phyloP scores from a whole-genome alignment of 2,113 vertebrate species.

The Chelonoidis abingdonii region DNA sequence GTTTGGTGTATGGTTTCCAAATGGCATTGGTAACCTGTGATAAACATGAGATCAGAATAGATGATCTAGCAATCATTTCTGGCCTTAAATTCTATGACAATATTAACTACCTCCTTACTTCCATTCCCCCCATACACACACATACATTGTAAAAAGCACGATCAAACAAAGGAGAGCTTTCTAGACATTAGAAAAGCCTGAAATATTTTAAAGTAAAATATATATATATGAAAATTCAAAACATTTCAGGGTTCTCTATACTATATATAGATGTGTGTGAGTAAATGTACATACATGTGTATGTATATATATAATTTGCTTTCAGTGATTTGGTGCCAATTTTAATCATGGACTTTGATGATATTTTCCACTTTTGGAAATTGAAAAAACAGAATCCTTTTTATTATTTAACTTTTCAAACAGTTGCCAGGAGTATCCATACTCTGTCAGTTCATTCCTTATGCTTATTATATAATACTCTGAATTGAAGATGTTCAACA shows the following conservation, averaged over 20 bases:
- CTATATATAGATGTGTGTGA: too few relatives aligned
- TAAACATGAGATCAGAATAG: too few relatives aligned
- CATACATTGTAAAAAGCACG: neutral
- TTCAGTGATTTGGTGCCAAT: neutral
- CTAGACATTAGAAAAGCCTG: neutral
- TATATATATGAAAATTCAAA: too few relatives aligned
- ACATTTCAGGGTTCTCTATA: too few relatives aligned
- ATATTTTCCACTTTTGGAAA: neutral
- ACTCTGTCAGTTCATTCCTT: neutral
- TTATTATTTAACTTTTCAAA: neutral
- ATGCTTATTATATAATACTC: conserved; percentile 15
- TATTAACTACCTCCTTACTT: neutral
- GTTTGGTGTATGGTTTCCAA: too few relatives aligned
- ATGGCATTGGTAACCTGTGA: too few relatives aligned
- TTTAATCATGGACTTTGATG: neutral
- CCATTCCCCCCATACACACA: neutral
- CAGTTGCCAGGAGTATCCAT: neutral
- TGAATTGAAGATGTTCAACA: neutral
- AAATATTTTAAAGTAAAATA: neutral
- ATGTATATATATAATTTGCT: neutral
- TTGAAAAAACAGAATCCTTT: neutral
- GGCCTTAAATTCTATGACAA: too few relatives aligned
- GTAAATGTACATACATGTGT: too few relatives aligned
- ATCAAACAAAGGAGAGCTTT: neutral
- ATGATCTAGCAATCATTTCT: too few relatives aligned